Evolutionary conservation across 2,797 vertebrate genomes (phyloP), one percentile per base, ranked within the genome.

Genomic region (Sternotherus odoratus): DNA sequence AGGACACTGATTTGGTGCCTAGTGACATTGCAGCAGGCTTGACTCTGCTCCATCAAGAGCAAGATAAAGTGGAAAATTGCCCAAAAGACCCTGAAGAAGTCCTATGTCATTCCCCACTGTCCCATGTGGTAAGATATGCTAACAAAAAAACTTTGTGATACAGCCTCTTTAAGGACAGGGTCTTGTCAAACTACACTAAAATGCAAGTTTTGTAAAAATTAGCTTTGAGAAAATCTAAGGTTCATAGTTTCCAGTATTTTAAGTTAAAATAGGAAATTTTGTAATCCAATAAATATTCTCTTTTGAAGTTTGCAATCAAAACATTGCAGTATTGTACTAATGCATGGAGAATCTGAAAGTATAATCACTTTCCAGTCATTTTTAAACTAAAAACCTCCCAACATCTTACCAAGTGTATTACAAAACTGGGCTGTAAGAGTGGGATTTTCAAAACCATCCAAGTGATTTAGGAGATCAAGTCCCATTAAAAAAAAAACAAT

Each of bases 1-100:
- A 99, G 99, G 99, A 99, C 97, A 99, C 99, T 4, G 99, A 99
- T 82, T 98, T 99, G 92, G 99, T 99, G 83, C 98, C 99, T 79
- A 99, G 99, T 57, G 99, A 99, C 94, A 99, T 99, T 8, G 99
- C 99, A 2, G 99, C 99, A 1, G 99, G 99, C 43, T 98, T 99
- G 92, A 98, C 98, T 88, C 98, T 99, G 53, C 99, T 99, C 85
- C 99, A 99, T 91, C 99, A 99, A 97, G 99, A 99, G 85, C 99
- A 99, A 92, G 99, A 99, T 88, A 99, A 98, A 92, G 97, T 98
- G 95, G 98, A 98, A 93, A 98, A 53, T 39, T 98, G 97, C 92
- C 96, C 90, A n/a, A 97, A 98, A 95, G 99, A 99, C 81, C 99
- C 98, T 2, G 98, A 98, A 0, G 97, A 98, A 46, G 91, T 98